phyloP scores from a whole-genome alignment of 2,888 invertebrate species.

The Hedya salicella region DNA sequence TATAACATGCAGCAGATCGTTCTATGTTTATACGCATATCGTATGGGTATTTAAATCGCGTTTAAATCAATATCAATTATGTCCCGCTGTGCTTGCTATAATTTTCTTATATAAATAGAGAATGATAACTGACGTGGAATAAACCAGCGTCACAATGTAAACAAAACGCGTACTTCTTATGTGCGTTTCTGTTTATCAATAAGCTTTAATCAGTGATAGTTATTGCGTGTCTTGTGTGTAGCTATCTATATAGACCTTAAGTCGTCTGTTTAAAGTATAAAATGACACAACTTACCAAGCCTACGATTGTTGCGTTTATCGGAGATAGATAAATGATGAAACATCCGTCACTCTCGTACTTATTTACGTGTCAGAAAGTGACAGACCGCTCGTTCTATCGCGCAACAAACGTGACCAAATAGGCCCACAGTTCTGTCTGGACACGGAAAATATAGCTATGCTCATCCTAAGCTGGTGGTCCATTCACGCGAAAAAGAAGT shows the following conservation, averaged over 20 bases:
- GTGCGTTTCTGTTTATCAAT: conserved; percentile 31
- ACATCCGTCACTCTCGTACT: too few species aligned
- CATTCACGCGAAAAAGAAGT: too few species aligned
- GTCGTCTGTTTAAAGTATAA: too few species aligned
- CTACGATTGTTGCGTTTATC: too few species aligned
- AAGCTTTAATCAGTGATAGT: conserved; percentile 37
- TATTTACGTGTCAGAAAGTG: too few species aligned
- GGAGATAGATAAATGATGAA: too few species aligned
- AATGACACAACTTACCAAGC: too few species aligned
- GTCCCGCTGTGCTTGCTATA: neutral
- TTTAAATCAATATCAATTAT: conserved; percentile 25
- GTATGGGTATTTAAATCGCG: conserved; percentile 1
- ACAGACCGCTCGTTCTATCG: too few species aligned
- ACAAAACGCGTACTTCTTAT: conserved; percentile 9
- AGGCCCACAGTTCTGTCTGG: too few species aligned
- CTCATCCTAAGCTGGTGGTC: too few species aligned
- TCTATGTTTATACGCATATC: conserved; percentile 1
- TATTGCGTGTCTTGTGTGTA: conserved; percentile 10
- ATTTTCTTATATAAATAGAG: conserved; percentile 28
- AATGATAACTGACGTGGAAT: conserved; percentile 21
- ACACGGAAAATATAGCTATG: too few species aligned
- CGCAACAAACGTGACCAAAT: too few species aligned
- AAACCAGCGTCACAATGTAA: conserved; percentile 36
- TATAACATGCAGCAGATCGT: neutral
- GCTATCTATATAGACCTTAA: neutral